phyloP scores from a whole-genome alignment of 2,888 invertebrate species.

The Odontomyia ornata region DNA sequence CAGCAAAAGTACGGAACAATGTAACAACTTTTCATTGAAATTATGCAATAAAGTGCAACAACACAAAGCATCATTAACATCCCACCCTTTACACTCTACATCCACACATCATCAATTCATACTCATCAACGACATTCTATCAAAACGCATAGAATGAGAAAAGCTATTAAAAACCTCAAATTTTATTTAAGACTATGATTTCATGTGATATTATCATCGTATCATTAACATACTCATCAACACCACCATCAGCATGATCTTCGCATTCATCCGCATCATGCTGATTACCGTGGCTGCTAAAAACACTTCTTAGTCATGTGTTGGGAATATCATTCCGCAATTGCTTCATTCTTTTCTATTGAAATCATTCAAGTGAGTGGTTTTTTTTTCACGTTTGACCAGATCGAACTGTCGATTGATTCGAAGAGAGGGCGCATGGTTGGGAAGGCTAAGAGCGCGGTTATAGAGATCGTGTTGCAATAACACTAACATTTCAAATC shows the following conservation, averaged over 20 bases:
- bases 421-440: background rate
- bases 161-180: background rate
- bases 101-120: too few species aligned
- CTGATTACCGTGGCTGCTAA: background rate
- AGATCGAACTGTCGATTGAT: background rate
- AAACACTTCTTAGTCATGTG: background rate
- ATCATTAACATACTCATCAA: background rate
- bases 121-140: background rate
- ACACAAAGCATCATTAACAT: too few species aligned
- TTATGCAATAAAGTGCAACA: too few species aligned
- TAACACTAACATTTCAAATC: background rate
- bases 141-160: background rate
- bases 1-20: too few species aligned
- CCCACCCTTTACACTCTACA: too few species aligned
- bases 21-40: too few species aligned
- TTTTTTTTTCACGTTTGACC: constrained; percentile 8
- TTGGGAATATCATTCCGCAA: background rate
- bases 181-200: constrained; percentile 13
- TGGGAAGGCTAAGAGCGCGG: too few species aligned
- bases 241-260: background rate
- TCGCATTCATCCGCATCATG: background rate
- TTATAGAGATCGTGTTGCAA: background rate
- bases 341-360: constrained; percentile 12
- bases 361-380: constrained; percentile 10
- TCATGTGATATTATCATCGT: background rate